These are phyloP conservation scores for Axinella damicornis DNA, from an alignment of 37 sponge, comb jelly and placozoan species.

Conservation along the genomic window DNA sequence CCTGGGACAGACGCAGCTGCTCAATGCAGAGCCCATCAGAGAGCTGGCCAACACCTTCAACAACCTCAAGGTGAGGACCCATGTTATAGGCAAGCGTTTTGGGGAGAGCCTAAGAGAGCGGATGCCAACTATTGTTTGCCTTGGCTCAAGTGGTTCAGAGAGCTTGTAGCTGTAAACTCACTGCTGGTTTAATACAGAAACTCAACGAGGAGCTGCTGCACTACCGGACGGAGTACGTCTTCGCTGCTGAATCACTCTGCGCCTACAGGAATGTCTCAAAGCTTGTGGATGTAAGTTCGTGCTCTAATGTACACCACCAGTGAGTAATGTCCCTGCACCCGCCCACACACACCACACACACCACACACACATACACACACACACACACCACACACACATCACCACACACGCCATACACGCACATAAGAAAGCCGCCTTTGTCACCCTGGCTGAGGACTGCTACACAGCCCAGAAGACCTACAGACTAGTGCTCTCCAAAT, in stretches of 20 bases:
- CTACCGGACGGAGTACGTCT: slow-evolving; percentile 45
- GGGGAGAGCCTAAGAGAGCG: no score
- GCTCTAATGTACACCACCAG: no score
- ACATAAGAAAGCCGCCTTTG: background rate
- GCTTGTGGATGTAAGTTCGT: slow-evolving; percentile 56
- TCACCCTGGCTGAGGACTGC: slow-evolving; percentile 51
- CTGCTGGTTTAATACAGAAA: slow-evolving; percentile 30
- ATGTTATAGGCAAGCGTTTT: no score
- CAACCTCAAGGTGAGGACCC: slow-evolving; percentile 53
- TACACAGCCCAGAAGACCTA: slow-evolving; percentile 70
- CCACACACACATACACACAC: no score
- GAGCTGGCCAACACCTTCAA: slow-evolving; percentile 56
- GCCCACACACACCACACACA: background rate
- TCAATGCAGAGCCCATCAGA: slow-evolving; percentile 44
- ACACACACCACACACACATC: no score
- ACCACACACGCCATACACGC: no score
- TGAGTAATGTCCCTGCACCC: background rate
- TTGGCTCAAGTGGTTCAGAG: no score
- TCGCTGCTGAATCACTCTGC: slow-evolving; percentile 60
- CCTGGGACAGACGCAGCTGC: slow-evolving; percentile 55
- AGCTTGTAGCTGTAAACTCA: no score
- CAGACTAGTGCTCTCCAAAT: slow-evolving; percentile 73
- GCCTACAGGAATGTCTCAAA: slow-evolving; percentile 59
- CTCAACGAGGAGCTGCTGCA: slow-evolving; percentile 56
- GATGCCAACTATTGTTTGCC: no score